Conservation (phyloP, 2,797 vertebrate genomes). For the Thamnophis elegans region DNA sequence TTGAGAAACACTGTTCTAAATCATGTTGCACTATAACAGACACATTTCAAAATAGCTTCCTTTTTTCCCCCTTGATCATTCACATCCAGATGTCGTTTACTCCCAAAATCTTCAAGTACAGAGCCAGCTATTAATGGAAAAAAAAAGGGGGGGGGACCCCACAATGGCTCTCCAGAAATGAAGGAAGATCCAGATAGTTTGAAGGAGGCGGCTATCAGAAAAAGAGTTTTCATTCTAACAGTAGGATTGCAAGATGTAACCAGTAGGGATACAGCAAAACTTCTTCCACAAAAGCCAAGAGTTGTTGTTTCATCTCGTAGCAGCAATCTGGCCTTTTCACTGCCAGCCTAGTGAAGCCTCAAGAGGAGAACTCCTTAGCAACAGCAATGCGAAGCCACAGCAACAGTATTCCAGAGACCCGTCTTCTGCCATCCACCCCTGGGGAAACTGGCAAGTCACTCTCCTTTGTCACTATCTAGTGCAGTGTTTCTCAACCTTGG, state of each 20-base stretch:
- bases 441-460: neutral
- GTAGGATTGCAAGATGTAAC: neutral
- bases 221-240: neutral
- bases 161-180: neutral
- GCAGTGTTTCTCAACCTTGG: too few species aligned
- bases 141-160: too few species aligned
- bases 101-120: neutral
- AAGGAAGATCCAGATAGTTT: neutral
- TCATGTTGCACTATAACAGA: neutral
- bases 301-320: neutral
- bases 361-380: slow-evolving; percentile 3
- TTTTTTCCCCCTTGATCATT: neutral
- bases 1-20: too few species aligned
- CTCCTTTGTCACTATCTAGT: neutral
- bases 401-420: neutral
- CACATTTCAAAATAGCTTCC: neutral
- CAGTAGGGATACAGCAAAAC: neutral
- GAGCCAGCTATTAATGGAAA: neutral
- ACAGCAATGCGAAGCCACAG: neutral
- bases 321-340: neutral
- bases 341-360: neutral
- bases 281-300: neutral
- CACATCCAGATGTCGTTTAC: neutral
- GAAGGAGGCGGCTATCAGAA: neutral
- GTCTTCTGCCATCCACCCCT: neutral